Conservation (phyloP, 1,140 invertebrate genomes). For the Drosophila sp. region DNA sequence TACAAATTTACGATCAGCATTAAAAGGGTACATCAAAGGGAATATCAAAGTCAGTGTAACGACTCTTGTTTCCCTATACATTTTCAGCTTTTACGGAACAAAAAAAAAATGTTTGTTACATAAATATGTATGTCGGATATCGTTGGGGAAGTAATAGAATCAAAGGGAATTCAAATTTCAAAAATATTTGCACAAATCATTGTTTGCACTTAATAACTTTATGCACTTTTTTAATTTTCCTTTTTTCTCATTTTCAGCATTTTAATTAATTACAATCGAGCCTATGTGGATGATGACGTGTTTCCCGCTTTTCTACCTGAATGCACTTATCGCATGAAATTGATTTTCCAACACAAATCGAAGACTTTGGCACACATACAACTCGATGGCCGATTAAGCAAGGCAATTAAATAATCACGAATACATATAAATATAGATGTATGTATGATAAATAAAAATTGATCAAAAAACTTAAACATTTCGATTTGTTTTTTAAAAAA, state of each 20-base stretch:
- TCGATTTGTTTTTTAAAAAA: too few relatives aligned
- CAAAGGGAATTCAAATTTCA: background rate
- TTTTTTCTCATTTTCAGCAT: conserved; percentile 31
- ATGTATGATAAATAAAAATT: background rate
- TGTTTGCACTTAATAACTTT: background rate
- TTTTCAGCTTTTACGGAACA: too few relatives aligned
- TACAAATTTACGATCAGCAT: too few relatives aligned
- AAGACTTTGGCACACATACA: conserved; percentile 41
- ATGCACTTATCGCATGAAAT: conserved; percentile 43
- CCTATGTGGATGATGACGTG: conserved; percentile 48
- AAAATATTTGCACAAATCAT: background rate
- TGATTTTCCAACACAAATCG: conserved; percentile 37
- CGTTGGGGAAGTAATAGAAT: too few relatives aligned
- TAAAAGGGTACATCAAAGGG: too few relatives aligned
- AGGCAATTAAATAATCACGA: conserved; percentile 5
- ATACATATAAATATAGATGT: background rate
- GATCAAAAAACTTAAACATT: background rate
- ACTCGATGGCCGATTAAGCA: conserved; percentile 38
- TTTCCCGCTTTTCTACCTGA: conserved; percentile 53
- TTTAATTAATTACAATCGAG: conserved; percentile 62
- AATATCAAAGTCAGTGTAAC: too few relatives aligned
- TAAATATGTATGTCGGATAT: too few relatives aligned
- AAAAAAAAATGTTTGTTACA: too few relatives aligned
- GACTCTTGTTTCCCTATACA: too few relatives aligned
- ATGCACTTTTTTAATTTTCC: background rate